Conservation (phyloP, 2,888 invertebrate species). For the Apamea anceps region DNA sequence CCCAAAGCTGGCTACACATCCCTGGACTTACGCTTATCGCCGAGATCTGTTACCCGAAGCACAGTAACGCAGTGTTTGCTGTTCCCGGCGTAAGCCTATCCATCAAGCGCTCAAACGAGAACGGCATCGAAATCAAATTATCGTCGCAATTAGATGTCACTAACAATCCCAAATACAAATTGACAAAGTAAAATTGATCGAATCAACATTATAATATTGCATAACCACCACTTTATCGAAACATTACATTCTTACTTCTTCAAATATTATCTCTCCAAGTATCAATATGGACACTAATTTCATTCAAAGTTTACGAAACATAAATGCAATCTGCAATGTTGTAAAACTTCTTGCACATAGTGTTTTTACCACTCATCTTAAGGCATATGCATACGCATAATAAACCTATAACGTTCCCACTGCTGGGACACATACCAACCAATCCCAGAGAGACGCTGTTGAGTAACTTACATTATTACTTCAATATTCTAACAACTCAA, state of each 20-base stretch:
- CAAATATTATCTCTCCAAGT: not conserved
- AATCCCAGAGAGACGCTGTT: too few relatives aligned
- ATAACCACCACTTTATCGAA: not conserved
- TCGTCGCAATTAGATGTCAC: not conserved
- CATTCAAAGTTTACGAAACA: slow-evolving; percentile 7
- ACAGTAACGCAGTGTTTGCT: too few relatives aligned
- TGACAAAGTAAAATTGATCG: not conserved
- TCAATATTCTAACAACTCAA: too few relatives aligned
- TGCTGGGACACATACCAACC: not conserved
- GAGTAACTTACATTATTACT: too few relatives aligned
- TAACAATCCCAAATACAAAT: not conserved
- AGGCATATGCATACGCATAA: not conserved
- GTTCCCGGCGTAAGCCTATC: too few relatives aligned
- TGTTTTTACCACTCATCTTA: slow-evolving; percentile 15
- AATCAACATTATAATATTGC: not conserved
- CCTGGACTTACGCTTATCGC: too few relatives aligned
- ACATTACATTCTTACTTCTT: not conserved
- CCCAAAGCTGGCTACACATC: too few relatives aligned
- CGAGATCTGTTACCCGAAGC: too few relatives aligned
- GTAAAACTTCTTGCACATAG: slow-evolving; percentile 5
- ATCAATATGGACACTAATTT: not conserved
- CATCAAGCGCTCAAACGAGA: too few relatives aligned
- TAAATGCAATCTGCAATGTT: slow-evolving; percentile 8
- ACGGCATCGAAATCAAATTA: too few relatives aligned
- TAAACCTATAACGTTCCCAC: not conserved